Evolutionary conservation across 2,113 vertebrate species (phyloP), one percentile per base, ranked within the genome.

Genomic region (Malurus elegans): DNA sequence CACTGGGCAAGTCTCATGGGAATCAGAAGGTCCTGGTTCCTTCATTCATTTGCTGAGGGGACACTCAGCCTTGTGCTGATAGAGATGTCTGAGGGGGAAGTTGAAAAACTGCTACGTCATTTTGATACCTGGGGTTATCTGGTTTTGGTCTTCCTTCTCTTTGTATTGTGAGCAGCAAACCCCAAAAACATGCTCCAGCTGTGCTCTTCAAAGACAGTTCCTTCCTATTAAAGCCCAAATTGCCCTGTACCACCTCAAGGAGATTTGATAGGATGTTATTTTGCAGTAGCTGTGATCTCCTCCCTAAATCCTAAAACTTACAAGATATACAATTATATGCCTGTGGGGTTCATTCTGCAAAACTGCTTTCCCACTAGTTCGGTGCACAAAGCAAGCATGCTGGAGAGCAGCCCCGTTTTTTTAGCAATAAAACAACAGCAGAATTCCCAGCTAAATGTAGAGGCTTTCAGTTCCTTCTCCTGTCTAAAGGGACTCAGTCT

Each of bases 201-300:
- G 75, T 78, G 83, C 64, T 90, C 64, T 88, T 97, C 79, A 64
- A 62, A 79, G 44, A n/a, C 32, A 48, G 25, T 69, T 88, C 36
- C 48, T 75, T 94, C 87, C 79, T 71, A 5, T 89, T 86, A 90
- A 72, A 85, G 65, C 53, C 50, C 54, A 86, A 54, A 90, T 83
- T 73, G 29, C 32, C 93, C 47, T 1, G 0, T 80, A 62, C 38
- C 38, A 38, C 24, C 72, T 86, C 56, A 78, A 83, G 81, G 54
- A 88, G 29, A 80, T 50, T 38, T 26, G 47, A 34, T 47, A 66
- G 79, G 50, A 86, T 71, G 56, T 56, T 89, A 67, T 78, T 91
- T 71, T 88, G 79, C 74, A 81, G 72, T 76, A 93, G 76, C 75
- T 92, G 79, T 67, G 69, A 28, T 86, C 64, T 94, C 67, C 72